Base-by-base conservation (phyloP, 2,888 invertebrate genomes). In the Portevinia maculata region DNA sequence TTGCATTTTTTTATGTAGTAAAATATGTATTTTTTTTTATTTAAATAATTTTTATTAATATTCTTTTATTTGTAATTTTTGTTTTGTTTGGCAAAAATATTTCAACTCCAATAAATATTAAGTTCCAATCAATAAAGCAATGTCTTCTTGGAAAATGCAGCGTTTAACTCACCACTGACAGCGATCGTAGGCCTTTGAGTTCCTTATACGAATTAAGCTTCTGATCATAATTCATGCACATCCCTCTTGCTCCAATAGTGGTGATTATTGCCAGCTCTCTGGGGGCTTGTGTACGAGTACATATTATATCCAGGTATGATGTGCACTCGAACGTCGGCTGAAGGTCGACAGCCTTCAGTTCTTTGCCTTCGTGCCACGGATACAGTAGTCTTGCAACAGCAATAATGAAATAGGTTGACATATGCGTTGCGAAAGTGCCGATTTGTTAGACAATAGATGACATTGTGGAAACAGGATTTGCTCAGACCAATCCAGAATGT, bases 321-420 rank as follows among this genome's bases (percentile, higher is more conserved):
- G 88, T 96, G 96, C 6, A 95, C 95, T 28, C 94, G 89, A n/a
- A 95, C 93, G 84, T 95, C 94, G 17, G 87, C 85, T 0, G 93
- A 91, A 11, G 93, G 91, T 28, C 92, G 88, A 69, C 90, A 67
- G 7, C 89, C 90, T 39, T 92, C 92, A 62, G 92, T 89, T 34
- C 94, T 89, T 65, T 93, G 92, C 44, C 95, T 92, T 74, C 93
- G 90, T 5, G 93, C 92, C 85, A 94, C 94, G 1, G 94, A 93
- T 21, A 94, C 93, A 4, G 94, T 94, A 7, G 94, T 95, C 89
- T 96, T 96, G 90, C 95, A 96, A 88, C 94, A 96, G 87, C 95
- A 96, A 87, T 96, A 96, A 87, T 95, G 94, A 87, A 95, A 96
- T 7, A 96, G 90, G 87, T 94, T 94, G 11, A 93, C 91, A 88